These are phyloP conservation scores for Drosophila sucinea DNA, from an alignment of 1,140 invertebrate species.

Conservation along the genomic window DNA sequence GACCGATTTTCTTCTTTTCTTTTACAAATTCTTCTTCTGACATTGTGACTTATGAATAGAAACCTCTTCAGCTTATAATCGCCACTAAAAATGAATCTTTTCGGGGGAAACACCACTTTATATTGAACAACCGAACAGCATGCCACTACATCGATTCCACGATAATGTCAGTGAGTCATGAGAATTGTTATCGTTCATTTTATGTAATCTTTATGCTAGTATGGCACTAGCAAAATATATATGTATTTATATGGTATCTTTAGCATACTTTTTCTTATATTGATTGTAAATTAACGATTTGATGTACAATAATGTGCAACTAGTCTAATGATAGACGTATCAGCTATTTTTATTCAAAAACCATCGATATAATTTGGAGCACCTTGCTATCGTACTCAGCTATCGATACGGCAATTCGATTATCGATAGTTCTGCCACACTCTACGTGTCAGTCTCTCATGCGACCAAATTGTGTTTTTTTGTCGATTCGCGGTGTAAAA, in stretches of 20 bases:
- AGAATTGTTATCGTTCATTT: neutral
- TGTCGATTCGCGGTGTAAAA: constrained; percentile 62
- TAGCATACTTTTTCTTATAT: neutral
- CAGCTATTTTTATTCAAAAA: neutral
- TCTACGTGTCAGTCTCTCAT: constrained; percentile 30
- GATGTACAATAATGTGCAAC: too few relatives aligned
- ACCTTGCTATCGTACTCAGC: neutral
- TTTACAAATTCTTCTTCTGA: neutral
- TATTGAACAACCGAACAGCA: neutral
- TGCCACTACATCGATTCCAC: too few relatives aligned
- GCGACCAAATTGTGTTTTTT: constrained; percentile 52
- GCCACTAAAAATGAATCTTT: neutral
- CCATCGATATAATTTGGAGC: neutral
- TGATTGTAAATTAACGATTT: too few relatives aligned
- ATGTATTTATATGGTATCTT: neutral
- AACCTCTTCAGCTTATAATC: neutral
- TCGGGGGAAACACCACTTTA: constrained; percentile 29
- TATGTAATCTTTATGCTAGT: neutral
- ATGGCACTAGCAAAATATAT: neutral
- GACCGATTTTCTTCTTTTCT: neutral
- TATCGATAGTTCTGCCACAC: constrained; percentile 9
- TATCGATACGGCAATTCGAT: neutral
- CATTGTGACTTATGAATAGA: constrained; percentile 15
- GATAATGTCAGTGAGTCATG: neutral
- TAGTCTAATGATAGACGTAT: neutral